Evolutionary conservation across 2,797 vertebrate genomes (phyloP), one percentile per base, ranked within the genome.

Genomic region (Pterois miles): DNA sequence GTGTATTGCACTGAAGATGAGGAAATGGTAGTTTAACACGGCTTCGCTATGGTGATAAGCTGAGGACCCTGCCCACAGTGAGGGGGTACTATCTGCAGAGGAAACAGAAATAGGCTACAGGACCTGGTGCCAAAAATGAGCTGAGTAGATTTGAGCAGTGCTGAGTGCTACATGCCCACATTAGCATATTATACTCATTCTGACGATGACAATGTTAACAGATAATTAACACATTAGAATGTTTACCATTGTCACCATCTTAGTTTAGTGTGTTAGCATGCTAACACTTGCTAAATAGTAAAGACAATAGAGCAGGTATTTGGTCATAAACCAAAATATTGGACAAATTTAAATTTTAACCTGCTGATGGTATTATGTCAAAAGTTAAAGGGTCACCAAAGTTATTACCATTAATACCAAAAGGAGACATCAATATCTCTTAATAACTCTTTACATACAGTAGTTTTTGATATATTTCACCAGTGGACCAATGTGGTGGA

Each of bases 311-410:
- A 18, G n/a, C 48, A 20, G 62, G 31, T 46, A 46, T 46, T 46
- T 46, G 18, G 18, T 46, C 43, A 46, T n/a, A 11, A 11, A 20
- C n/a, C 20, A 16, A 57, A 46, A 46, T 20, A 20, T 46, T 20
- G 16, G 40, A 20, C 40, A 46, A 46, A 46, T 18, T 46, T 1
- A 1, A 8, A 46, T 46, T 18, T 46, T 0, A 46, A 46, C 40
- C 40, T 0, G 40, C 40, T 46, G 40, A 43, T 43, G 16, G 0
- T 3, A 1, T 9, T 34, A 38, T 18, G 18, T 43, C 6, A 43
- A 43, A 46, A 46, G 40, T 16, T 46, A 46, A 46, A 46, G 6
- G 40, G 8, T 46, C 40, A 46, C 40, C 36, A 43, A 18, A 46
- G 40, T 46, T 46, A 20, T 46, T 20, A 46, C 40, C 18, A 20